These are phyloP conservation scores for Mesitornis unicolor DNA, from an alignment of 2,113 vertebrate species.

Conservation along the genomic window DNA sequence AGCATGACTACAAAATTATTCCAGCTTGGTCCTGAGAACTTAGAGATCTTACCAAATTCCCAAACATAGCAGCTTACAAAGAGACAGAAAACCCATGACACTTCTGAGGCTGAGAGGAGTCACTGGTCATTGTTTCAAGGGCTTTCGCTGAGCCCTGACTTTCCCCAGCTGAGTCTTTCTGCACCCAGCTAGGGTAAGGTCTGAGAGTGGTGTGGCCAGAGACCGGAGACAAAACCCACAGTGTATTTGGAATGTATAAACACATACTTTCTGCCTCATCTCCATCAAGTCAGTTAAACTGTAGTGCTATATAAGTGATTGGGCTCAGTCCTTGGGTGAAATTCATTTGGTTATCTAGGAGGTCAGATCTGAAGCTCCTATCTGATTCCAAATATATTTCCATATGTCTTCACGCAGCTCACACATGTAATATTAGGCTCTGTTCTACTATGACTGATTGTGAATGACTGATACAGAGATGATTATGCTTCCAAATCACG, in stretches of 20 bases:
- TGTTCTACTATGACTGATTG: background rate
- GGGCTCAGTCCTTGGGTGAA: background rate
- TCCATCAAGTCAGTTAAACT: background rate
- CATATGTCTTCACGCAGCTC: background rate
- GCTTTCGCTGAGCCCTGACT: background rate
- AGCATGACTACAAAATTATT: background rate
- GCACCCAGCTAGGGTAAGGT: background rate
- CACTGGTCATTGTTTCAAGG: background rate
- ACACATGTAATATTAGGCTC: background rate
- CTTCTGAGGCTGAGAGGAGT: background rate
- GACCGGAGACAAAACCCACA: background rate
- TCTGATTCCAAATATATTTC: background rate
- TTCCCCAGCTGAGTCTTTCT: background rate
- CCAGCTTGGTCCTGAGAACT: background rate
- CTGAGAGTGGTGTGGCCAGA: background rate
- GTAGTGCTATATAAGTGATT: background rate
- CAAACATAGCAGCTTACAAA: background rate
- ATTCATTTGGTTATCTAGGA: background rate
- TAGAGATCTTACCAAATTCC: background rate
- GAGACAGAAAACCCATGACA: background rate
- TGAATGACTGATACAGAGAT: constrained; percentile 13
- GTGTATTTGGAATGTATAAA: background rate
- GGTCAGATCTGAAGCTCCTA: background rate
- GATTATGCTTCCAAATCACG: constrained; percentile 16
- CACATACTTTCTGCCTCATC: background rate